A percentile compares a stretch with the other conserved stretches of the same genome.
These are phyloP conservation scores for Rotaria macrura DNA, from an alignment of 2,888 invertebrate species.

Conservation along the genomic window DNA sequence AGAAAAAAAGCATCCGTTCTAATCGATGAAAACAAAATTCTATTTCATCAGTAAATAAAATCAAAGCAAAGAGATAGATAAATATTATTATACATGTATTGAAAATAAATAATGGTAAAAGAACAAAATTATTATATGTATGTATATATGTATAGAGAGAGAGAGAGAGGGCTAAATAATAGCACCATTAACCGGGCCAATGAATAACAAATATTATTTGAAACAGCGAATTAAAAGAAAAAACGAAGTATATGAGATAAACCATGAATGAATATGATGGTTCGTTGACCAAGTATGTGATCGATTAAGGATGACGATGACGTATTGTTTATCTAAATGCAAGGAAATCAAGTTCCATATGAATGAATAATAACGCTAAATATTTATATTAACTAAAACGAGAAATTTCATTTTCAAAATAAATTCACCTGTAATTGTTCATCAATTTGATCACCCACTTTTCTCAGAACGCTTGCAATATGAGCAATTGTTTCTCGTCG, in stretches of 20 bases:
- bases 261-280: not conserved
- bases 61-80: not conserved
- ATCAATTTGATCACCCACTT: constrained; percentile 8
- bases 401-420: not conserved
- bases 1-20: not conserved
- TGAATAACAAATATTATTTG: not conserved
- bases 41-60: not conserved
- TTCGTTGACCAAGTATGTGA: not conserved
- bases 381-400: not conserved
- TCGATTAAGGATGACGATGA: not conserved
- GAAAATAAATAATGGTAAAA: not conserved
- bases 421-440: not conserved
- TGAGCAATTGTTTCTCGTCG: not conserved
- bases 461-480: not conserved
- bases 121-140: not conserved
- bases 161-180: not conserved
- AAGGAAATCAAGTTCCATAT: not conserved
- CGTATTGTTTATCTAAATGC: not conserved
- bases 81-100: not conserved
- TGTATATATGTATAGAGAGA: not conserved
- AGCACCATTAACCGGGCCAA: not conserved
- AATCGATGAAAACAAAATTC: not conserved
- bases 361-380: not conserved
- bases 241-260: not conserved
- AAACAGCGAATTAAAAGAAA: not conserved